Conservation (phyloP, 2,888 invertebrate species). For the Rhagonycha lutea region DNA sequence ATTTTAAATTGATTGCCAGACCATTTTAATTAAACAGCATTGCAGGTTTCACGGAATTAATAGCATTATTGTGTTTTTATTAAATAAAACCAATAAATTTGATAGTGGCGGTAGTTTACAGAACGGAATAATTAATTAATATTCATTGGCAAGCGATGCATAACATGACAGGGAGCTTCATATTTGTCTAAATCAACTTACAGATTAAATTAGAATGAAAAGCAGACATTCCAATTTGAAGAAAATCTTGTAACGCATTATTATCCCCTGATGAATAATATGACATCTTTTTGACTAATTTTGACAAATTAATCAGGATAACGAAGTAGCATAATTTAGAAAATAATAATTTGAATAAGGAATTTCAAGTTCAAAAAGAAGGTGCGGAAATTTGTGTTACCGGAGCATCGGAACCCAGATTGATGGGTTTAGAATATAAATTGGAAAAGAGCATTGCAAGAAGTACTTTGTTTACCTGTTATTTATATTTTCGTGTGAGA, state of each 20-base stretch:
- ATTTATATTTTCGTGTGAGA: background rate
- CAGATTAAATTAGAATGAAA: slow-evolving; percentile 20
- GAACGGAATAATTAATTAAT: slow-evolving; percentile 5
- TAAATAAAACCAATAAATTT: background rate
- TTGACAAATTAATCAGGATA: slow-evolving; percentile 26
- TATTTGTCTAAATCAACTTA: slow-evolving; percentile 16
- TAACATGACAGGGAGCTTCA: background rate
- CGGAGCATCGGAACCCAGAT: background rate
- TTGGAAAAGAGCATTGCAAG: background rate
- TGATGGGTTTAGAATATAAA: background rate
- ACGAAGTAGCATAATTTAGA: background rate
- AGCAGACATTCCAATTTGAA: slow-evolving; percentile 15
- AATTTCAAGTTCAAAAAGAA: background rate
- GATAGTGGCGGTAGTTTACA: background rate
- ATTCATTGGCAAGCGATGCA: slow-evolving; percentile 7
- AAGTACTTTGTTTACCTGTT: background rate
- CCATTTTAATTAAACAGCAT: background rate
- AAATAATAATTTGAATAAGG: background rate
- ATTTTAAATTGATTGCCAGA: background rate
- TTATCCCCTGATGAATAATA: slow-evolving; percentile 21
- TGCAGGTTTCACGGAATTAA: background rate
- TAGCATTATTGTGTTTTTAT: background rate
- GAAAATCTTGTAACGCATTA: slow-evolving; percentile 15
- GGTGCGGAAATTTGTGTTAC: background rate
- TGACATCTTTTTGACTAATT: slow-evolving; percentile 20